Evolutionary conservation across 2,113 vertebrate genomes (phyloP).

Genomic region (Gymnocephalus cernua): DNA sequence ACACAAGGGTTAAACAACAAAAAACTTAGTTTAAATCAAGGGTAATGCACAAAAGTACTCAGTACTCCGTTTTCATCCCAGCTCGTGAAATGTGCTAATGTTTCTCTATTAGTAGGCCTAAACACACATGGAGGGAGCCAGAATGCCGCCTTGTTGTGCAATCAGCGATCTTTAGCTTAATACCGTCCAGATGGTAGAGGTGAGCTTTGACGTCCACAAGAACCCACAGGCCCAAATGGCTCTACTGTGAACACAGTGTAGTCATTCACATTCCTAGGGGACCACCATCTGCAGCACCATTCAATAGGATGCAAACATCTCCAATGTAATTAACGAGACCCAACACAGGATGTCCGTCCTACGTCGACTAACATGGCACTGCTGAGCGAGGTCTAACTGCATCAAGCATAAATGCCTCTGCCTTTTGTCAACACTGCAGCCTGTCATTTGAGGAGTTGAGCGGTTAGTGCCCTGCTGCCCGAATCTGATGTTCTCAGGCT

Average conservation of each 20-base stretch:
- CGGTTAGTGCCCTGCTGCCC: slow-evolving; percentile 11
- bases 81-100: slow-evolving; percentile 20
- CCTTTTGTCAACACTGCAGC: slow-evolving; percentile 53
- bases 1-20: neutral
- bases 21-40: neutral
- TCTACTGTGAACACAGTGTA: slow-evolving; percentile 60
- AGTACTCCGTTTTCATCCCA: neutral
- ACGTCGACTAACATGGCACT: slow-evolving; percentile 59
- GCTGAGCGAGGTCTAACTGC: slow-evolving; percentile 33
- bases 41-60: neutral
- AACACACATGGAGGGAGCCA: slow-evolving; percentile 22
- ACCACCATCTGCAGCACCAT: slow-evolving; percentile 70
- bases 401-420: slow-evolving; percentile 56
- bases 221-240: slow-evolving; percentile 61
- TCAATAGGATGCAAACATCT: slow-evolving; percentile 74
- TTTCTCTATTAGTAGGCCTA: neutral
- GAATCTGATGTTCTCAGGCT: slow-evolving; percentile 49
- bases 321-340: slow-evolving; percentile 70
- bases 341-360: slow-evolving; percentile 68
- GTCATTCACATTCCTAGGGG: slow-evolving; percentile 66
- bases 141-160: slow-evolving; percentile 48
- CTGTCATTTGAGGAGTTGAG: slow-evolving; percentile 41
- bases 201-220: slow-evolving; percentile 66
- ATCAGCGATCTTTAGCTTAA: slow-evolving; percentile 64
- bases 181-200: slow-evolving; percentile 72